Percentiles rank a stretch among this genome's conserved stretches.
phyloP scores from a whole-genome alignment of 1,140 invertebrate species.

The Dufourea novaeangliae region DNA sequence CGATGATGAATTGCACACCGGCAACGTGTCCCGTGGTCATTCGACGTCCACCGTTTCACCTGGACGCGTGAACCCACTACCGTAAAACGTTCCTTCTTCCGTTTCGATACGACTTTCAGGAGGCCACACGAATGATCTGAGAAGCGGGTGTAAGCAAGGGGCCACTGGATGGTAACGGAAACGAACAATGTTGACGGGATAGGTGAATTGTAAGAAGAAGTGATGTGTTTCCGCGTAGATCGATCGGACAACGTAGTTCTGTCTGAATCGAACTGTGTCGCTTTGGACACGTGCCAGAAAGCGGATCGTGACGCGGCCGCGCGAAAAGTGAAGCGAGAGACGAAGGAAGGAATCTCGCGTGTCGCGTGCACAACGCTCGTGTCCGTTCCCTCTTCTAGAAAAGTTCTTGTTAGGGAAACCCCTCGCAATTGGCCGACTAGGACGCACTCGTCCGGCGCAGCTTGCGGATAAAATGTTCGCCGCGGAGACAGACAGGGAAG shows the following conservation, averaged over 20 bases:
- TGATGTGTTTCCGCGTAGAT: no score
- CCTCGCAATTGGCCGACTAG: slow-evolving; percentile 60
- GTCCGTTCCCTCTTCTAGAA: slow-evolving; percentile 50
- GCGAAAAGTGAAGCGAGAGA: slow-evolving; percentile 33
- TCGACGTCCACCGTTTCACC: no score
- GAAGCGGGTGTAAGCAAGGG: no score
- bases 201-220: no score
- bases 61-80: background rate
- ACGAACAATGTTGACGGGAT: no score
- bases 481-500: slow-evolving; percentile 23
- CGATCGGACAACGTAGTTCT: no score
- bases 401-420: slow-evolving; percentile 53
- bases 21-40: background rate
- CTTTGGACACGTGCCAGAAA: background rate
- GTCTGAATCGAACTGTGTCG: background rate
- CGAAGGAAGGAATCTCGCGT: slow-evolving; percentile 23
- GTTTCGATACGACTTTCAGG: background rate
- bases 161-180: no score
- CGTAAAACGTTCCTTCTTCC: no score
- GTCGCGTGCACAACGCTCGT: background rate
- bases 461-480: background rate
- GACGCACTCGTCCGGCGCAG: slow-evolving; percentile 58
- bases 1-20: no score
- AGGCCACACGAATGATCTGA: no score
- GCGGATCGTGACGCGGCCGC: background rate